These are phyloP conservation scores for Prosapia bicincta DNA, from an alignment of 2,888 invertebrate species.

Conservation along the genomic window DNA sequence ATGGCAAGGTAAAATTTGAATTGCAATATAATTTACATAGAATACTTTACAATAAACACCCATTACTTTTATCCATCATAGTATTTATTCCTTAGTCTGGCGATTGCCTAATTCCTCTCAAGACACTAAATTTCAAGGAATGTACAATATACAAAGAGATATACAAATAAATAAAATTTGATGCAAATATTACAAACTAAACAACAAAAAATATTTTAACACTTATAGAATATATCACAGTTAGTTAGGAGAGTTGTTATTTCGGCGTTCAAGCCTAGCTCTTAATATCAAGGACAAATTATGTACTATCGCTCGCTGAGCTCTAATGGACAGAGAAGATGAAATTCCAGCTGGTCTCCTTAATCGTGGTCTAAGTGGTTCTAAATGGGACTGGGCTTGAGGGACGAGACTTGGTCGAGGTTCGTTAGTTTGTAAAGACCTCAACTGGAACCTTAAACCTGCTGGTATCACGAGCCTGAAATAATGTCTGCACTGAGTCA, in stretches of 20 bases:
- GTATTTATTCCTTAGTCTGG: too few relatives aligned
- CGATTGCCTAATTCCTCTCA: too few relatives aligned
- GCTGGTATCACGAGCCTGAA: not conserved
- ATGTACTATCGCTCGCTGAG: not conserved
- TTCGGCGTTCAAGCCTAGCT: not conserved
- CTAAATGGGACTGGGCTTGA: not conserved
- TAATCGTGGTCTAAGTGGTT: not conserved
- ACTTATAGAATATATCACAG: too few relatives aligned
- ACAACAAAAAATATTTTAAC: too few relatives aligned
- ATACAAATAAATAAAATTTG: too few relatives aligned
- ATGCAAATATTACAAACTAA: not conserved
- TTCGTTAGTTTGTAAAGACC: not conserved
- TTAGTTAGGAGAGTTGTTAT: not conserved
- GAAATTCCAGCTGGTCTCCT: not conserved
- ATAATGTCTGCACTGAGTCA: too few relatives aligned
- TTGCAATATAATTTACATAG: too few relatives aligned
- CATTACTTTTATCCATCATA: too few relatives aligned
- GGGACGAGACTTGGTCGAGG: not conserved
- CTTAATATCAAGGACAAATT: not conserved
- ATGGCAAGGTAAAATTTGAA: too few relatives aligned
- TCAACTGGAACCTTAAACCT: not conserved
- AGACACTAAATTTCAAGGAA: too few relatives aligned
- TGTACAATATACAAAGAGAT: not conserved
- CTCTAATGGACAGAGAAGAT: not conserved
- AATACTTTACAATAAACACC: too few relatives aligned